Evolutionary conservation across 2,797 vertebrate species (phyloP).

Genomic region (Pampus argenteus): DNA sequence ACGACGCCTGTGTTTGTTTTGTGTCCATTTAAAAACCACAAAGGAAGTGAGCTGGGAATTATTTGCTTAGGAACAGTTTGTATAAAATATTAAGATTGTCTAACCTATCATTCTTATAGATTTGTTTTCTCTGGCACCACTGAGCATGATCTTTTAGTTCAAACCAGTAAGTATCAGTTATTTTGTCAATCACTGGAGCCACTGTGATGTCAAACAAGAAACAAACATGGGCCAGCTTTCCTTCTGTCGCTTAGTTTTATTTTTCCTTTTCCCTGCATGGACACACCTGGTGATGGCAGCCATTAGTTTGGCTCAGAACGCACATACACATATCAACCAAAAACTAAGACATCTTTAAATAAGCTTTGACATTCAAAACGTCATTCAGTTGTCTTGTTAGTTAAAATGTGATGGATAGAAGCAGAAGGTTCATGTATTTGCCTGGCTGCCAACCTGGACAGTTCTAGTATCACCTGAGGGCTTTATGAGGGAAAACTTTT

Average conservation of each 20-base stretch:
- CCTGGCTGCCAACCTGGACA: conserved; percentile 23
- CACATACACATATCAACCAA: background rate
- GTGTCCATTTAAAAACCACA: conserved; percentile 5
- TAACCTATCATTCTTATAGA: background rate
- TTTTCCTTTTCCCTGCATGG: conserved; percentile 57
- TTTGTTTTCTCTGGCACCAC: conserved; percentile 19
- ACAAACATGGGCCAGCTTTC: conserved; percentile 35
- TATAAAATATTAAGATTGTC: background rate
- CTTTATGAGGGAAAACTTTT: conserved; percentile 40
- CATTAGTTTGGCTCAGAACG: conserved; percentile 23
- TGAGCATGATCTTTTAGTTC: background rate
- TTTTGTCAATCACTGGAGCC: conserved; percentile 49
- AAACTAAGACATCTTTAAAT: conserved; percentile 8
- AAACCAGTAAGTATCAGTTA: conserved; percentile 42
- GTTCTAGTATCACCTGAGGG: conserved; percentile 34
- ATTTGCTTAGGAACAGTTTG: conserved; percentile 6
- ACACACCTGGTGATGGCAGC: conserved; percentile 52
- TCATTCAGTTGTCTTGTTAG: conserved; percentile 26
- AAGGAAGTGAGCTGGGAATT: background rate
- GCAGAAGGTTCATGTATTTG: conserved; percentile 9
- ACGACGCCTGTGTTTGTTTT: conserved; percentile 31
- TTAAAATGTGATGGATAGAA: conserved; percentile 21
- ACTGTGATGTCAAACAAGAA: conserved; percentile 59
- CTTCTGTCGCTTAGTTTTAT: conserved; percentile 39
- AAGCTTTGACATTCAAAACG: conserved; percentile 13